Base-by-base conservation (phyloP, 1,140 invertebrate genomes). In the Ceratosolen solmsi region DNA sequence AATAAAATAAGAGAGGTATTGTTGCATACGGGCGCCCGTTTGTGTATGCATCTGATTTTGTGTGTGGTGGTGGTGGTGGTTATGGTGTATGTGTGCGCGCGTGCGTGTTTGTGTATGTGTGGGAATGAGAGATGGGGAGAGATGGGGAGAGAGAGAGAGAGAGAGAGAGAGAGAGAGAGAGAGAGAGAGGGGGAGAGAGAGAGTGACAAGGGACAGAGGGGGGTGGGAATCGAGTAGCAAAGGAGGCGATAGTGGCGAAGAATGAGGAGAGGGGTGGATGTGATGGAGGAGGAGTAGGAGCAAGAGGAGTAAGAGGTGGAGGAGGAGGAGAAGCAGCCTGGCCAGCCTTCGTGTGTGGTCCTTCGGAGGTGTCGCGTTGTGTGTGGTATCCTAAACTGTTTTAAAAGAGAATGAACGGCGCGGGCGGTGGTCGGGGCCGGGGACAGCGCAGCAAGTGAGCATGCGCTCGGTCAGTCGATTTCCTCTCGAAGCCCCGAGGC, bases 291-390 rank as follows among this genome's bases (percentile, higher is more conserved):
- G 56, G 72, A 74, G 79, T 80, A 83, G 71, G 20, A 13, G 33
- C 25, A 30, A 27, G 5, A 33, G 22, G 46, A 36, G 70, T 1
- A n/a, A 27, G 38, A 54, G 46, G 51, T 30, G 70, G 4, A 60
- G 56, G 1, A 33, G 46, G 25, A 71, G 73, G 71, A 65, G 54
- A 30, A 63, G 38, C n/a, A 38, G 58, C 38, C 71, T 33, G 58
- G 79, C 79, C 72, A 84, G 85, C 87, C 89, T 89, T 89, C 89
- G 88, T 89, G 89, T 88, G 88, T 89, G 89, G 88, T 89, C 88
- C 82, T 56, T 63, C 71, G 79, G 85, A 89, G 88, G 88, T 89
- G 88, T 88, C 87, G 87, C 87, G 84, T 88, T 86, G 88, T 88
- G 88, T 89, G 88, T 89, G 88, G 88, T 84, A 86, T 86, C 82